Base-by-base conservation (phyloP, 1,140 invertebrate species). In the Papilio polytes region DNA sequence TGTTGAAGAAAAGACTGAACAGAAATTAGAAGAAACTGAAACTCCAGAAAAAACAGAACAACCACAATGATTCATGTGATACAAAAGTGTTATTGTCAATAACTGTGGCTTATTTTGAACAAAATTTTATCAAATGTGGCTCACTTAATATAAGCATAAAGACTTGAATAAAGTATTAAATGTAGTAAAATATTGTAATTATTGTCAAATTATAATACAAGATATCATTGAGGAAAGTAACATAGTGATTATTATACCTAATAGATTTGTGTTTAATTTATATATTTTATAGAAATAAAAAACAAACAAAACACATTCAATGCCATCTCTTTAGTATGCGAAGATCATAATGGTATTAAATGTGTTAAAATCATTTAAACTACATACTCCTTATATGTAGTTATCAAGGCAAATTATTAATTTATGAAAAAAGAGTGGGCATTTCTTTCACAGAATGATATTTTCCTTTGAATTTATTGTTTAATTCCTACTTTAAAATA, bases 1-100 rank as follows among this genome's bases (percentile, higher is more conserved):
- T 48, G 74, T 80, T 70, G 76, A 82, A 83, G 78, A 85, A 81
- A 82, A 87, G 44, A 73, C 66, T 78, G 79, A 88, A 80, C 80
- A 82, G 36, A 83, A 81, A 20, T 51, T 80, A 79, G 76, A 78
- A 80, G 80, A 85, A 48, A 81, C n/a, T 74, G 77, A 72, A 26
- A 18, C 59, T 46, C 72, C 82, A 66, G 31, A 44, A 22, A 59
- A 63, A 80, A 20, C 31, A 56, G 79, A 81, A 79, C 78, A 26
- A 20, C 26, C 51, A 18, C 46, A 31, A 56, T 77, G 26, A 77
- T 77, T n/a, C 51, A 48, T 53, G 46, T 77, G 20, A 53, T 77
- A 51, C 18, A 70, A 66, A 66, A 70, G 63, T 70, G 63, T 70
- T 31, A 70, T 70, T 70, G 26, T 70, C 63, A 70, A 70, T 70